These are phyloP conservation scores for Episyrphus balteatus DNA, from an alignment of 1,140 invertebrate genomes.

Conservation along the genomic window DNA sequence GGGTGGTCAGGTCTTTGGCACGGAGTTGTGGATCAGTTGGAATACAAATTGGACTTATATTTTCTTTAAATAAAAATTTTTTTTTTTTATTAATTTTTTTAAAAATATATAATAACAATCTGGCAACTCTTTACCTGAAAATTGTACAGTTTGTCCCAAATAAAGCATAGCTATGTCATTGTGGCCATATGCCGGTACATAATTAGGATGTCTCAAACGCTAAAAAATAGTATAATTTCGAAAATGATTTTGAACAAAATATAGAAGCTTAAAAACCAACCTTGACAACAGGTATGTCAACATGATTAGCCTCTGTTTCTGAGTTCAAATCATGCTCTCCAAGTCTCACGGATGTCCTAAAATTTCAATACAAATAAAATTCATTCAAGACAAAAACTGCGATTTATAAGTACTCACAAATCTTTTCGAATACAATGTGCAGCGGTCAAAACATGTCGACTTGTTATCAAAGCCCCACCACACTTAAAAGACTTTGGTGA, in stretches of 20 bases:
- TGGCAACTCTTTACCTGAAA: slow-evolving; percentile 1
- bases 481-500: slow-evolving; percentile 23
- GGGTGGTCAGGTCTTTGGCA: slow-evolving; percentile 39
- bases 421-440: slow-evolving; percentile 27
- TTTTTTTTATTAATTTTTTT: too few relatives aligned
- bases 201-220: slow-evolving; percentile 1
- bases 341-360: slow-evolving; percentile 22
- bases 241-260: neutral
- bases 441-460: slow-evolving; percentile 26
- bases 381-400: neutral
- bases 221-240: neutral
- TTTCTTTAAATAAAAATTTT: slow-evolving; percentile 11
- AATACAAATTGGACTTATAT: slow-evolving; percentile 42
- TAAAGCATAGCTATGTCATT: slow-evolving; percentile 7
- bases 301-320: slow-evolving; percentile 20
- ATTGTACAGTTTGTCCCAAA: slow-evolving; percentile 6
- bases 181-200: neutral
- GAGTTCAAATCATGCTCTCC: slow-evolving; percentile 30
- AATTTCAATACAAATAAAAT: neutral
- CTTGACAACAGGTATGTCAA: slow-evolving; percentile 17
- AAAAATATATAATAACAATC: too few relatives aligned
- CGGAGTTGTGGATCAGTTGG: slow-evolving; percentile 44
- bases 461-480: slow-evolving; percentile 31
- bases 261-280: slow-evolving; percentile 1
- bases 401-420: slow-evolving; percentile 16